These are phyloP conservation scores for Campoplex nolae DNA, from an alignment of 2,888 invertebrate species.

Conservation along the genomic window DNA sequence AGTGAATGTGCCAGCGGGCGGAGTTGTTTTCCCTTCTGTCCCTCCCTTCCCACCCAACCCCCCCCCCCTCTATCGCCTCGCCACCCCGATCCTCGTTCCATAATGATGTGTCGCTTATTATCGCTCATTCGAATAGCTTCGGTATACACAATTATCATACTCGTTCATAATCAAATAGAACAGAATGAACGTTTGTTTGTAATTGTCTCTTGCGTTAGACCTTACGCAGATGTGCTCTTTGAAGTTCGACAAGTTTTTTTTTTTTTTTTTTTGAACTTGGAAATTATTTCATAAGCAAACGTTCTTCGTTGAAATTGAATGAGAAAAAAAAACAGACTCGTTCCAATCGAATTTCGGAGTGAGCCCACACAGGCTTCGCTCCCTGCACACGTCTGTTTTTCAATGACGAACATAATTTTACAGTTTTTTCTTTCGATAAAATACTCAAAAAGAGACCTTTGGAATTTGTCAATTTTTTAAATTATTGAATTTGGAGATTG, in stretches of 20 bases:
- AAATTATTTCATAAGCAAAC: background rate
- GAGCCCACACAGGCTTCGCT: background rate
- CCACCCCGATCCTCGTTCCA: constrained; percentile 8
- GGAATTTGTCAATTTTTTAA: too few relatives aligned
- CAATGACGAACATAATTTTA: too few relatives aligned
- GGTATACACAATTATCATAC: constrained; percentile 31
- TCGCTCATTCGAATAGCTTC: constrained; percentile 10
- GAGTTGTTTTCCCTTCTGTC: constrained; percentile 63
- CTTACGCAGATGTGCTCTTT: background rate
- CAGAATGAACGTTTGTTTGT: background rate
- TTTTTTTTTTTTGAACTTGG: background rate
- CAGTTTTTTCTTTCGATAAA: too few relatives aligned
- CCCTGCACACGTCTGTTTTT: too few relatives aligned
- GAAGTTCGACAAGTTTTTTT: background rate
- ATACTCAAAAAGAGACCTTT: too few relatives aligned
- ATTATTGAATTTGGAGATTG: too few relatives aligned
- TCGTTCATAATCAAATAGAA: constrained; percentile 27
- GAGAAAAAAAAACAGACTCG: background rate
- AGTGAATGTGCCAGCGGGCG: constrained; percentile 70
- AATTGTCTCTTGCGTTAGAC: background rate
- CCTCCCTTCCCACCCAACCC: background rate
- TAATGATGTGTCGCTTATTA: constrained; percentile 60
- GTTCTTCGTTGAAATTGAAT: background rate
- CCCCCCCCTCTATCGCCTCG: background rate
- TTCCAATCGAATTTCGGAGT: background rate